These are phyloP conservation scores for Gryllus longicercus DNA, from an alignment of 2,888 invertebrate genomes.

Conservation along the genomic window DNA sequence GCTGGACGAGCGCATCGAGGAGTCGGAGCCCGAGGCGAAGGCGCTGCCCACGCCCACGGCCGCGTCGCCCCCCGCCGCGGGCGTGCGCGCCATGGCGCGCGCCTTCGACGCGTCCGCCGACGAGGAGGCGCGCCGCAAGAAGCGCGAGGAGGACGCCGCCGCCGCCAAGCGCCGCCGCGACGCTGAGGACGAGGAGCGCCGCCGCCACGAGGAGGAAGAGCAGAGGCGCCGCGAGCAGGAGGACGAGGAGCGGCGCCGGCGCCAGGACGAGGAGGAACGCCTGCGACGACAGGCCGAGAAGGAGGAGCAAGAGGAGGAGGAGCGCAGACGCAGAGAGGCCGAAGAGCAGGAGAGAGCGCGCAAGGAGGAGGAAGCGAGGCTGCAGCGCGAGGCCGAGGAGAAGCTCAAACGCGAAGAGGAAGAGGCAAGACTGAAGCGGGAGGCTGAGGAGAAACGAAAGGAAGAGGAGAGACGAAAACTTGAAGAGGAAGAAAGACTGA, in stretches of 20 bases:
- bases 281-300: not conserved
- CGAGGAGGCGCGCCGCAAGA: not conserved
- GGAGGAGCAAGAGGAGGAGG: not conserved
- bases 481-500: not conserved
- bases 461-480: not conserved
- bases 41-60: slow-evolving; percentile 29
- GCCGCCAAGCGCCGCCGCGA: no score
- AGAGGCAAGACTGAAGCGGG: not conserved
- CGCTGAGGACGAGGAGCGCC: no score
- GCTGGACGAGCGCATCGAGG: slow-evolving; percentile 41
- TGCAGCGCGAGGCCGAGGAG: not conserved
- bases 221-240: not conserved
- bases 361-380: not conserved
- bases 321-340: not conserved
- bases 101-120: not conserved
- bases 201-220: no score
- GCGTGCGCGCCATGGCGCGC: not conserved
- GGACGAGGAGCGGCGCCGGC: not conserved
- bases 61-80: not conserved
- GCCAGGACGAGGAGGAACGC: not conserved
- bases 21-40: slow-evolving; percentile 41
- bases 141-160: not conserved
- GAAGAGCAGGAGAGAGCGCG: not conserved
- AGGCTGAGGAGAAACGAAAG: not conserved
- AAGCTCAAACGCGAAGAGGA: not conserved